phyloP scores from a whole-genome alignment of 2,888 invertebrate species.

The Drosophila infuscata region DNA sequence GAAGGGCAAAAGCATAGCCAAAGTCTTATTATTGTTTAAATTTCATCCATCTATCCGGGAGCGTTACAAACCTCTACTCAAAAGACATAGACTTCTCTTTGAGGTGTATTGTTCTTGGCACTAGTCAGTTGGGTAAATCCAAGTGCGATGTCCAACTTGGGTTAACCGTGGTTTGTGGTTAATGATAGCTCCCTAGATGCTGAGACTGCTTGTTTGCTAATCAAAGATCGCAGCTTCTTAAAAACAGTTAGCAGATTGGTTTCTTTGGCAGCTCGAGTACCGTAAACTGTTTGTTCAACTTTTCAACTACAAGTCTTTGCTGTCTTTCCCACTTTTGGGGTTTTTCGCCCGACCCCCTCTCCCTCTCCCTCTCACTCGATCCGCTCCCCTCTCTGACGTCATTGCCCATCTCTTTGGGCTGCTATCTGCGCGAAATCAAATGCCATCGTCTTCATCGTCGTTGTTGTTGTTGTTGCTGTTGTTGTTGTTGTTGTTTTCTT shows the following conservation, averaged over 20 bases:
- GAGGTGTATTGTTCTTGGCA: slow-evolving; percentile 50
- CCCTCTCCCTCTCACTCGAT: not conserved
- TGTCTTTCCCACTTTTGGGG: slow-evolving; percentile 22
- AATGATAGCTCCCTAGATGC: slow-evolving; percentile 66
- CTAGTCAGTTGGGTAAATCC: slow-evolving; percentile 43
- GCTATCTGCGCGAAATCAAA: slow-evolving; percentile 80
- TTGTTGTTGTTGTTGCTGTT: slow-evolving; percentile 1
- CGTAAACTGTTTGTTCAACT: slow-evolving; percentile 78
- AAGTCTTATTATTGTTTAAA: not conserved
- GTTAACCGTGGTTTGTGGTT: slow-evolving; percentile 50
- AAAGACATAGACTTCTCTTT: not conserved
- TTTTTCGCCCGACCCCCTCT: not conserved
- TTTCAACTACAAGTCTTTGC: slow-evolving; percentile 69
- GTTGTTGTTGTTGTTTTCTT: slow-evolving; percentile 10
- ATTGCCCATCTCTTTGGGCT: slow-evolving; percentile 42
- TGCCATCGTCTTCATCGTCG: slow-evolving; percentile 65
- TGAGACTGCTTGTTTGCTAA: slow-evolving; percentile 72
- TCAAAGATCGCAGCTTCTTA: slow-evolving; percentile 71
- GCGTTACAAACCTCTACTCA: not conserved
- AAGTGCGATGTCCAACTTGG: slow-evolving; percentile 57
- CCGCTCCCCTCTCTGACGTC: slow-evolving; percentile 56
- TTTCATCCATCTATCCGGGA: not conserved
- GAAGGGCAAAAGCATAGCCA: not conserved
- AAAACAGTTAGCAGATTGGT: slow-evolving; percentile 70
- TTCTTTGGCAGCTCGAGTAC: slow-evolving; percentile 57